Conservation (phyloP, 2,113 vertebrate genomes). For the Oxygymnocypris stewartii region DNA sequence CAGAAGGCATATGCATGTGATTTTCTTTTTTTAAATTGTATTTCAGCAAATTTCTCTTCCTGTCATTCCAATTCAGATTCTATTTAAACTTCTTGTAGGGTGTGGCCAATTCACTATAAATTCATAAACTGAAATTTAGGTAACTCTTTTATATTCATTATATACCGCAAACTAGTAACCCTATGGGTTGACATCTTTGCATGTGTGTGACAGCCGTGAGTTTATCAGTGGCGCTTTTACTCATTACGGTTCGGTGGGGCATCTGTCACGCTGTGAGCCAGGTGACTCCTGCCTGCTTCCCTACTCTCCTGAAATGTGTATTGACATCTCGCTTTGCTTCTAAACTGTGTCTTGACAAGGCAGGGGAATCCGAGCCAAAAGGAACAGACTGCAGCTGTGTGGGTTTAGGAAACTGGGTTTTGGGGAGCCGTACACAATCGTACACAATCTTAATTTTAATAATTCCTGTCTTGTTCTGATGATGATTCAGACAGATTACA, state of each 20-base stretch:
- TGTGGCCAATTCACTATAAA: neutral
- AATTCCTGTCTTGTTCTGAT: constrained; percentile 23
- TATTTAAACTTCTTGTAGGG: neutral
- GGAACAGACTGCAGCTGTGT: constrained; percentile 28
- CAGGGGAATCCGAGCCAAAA: constrained; percentile 50
- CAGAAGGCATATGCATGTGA: neutral
- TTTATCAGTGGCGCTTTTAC: constrained; percentile 42
- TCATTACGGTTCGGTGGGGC: constrained; percentile 30
- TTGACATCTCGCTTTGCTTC: constrained; percentile 59
- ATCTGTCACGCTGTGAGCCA: constrained; percentile 43
- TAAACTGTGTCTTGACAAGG: constrained; percentile 58
- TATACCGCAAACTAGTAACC: constrained; percentile 13
- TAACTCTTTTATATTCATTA: neutral
- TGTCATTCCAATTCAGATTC: neutral
- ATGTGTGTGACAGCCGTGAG: constrained; percentile 24
- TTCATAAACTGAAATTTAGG: too few species aligned
- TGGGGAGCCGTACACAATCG: neutral
- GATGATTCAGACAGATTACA: constrained; percentile 37
- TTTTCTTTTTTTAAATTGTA: neutral
- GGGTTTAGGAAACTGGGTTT: constrained; percentile 17
- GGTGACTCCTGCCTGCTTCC: constrained; percentile 51
- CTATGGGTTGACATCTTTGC: constrained; percentile 39
- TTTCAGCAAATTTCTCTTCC: neutral
- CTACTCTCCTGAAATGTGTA: constrained; percentile 48
- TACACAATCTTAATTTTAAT: constrained; percentile 10